phyloP scores from a whole-genome alignment of 2,888 invertebrate species.

The Nomada hirtipes region DNA sequence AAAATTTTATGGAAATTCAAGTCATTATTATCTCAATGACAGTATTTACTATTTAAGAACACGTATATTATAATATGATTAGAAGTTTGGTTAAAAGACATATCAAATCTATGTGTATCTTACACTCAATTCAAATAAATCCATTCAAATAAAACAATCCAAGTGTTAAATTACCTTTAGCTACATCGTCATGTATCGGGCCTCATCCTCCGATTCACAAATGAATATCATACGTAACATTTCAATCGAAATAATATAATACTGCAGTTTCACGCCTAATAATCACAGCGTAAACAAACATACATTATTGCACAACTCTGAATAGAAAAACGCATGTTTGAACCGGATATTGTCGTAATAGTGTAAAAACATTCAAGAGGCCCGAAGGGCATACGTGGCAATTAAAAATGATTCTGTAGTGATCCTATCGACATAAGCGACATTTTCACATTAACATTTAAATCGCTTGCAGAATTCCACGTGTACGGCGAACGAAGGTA shows the following conservation, averaged over 20 bases:
- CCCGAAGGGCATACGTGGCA: background rate
- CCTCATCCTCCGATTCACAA: too few species aligned
- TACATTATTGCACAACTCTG: background rate
- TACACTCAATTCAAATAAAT: too few species aligned
- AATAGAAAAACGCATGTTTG: background rate
- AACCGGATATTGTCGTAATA: background rate
- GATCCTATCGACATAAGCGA: background rate
- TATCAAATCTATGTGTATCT: too few species aligned
- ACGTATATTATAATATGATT: too few species aligned
- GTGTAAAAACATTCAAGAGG: background rate
- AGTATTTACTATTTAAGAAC: too few species aligned
- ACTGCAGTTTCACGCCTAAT: background rate
- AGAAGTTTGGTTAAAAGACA: too few species aligned
- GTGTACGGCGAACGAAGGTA: background rate
- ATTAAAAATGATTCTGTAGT: background rate
- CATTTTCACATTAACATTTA: conserved; percentile 6
- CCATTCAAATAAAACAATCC: too few species aligned
- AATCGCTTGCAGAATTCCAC: background rate
- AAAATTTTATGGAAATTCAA: too few species aligned
- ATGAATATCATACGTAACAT: too few species aligned
- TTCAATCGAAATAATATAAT: background rate
- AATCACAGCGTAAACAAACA: background rate
- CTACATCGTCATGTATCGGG: too few species aligned
- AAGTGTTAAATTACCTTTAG: too few species aligned
- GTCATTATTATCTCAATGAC: too few species aligned